Base-by-base conservation (phyloP, 2,113 vertebrate genomes). In the Erinaceus europaeus region DNA sequence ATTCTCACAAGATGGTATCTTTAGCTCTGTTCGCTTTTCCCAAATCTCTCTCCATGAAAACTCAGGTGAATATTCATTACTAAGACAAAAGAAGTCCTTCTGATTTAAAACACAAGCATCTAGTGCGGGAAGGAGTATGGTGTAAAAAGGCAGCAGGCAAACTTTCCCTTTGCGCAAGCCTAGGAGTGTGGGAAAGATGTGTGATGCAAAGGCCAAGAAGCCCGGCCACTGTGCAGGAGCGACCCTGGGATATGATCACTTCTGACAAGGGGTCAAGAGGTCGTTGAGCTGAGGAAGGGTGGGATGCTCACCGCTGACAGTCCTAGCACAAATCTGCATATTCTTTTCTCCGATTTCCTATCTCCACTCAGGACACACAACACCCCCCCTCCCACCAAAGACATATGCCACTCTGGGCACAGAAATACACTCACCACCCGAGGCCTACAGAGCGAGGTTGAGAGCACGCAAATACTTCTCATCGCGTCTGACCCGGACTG, bases 361-460 rank as follows among this genome's bases (percentile, higher is more conserved):
- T 55, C 40, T n/a, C 36, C 79, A 27, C n/a, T n/a, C n/a, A n/a
- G n/a, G n/a, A n/a, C n/a, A n/a, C 9, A 38, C 40, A 14, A 4
- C 38, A 65, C 34, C 9, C 38, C 32, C 34, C 9, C 44, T 27
- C 1, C 15, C 42, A 36, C 42, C 85, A 23, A 55, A 64, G 44
- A 36, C 27, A 34, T 20, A 3, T 20, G 14, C 9, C 5, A 0
- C 38, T 13, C 1, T 2, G 25, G 52, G 42, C 27, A 2, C 36
- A 23, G 65, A 88, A 87, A 71, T 4, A 18, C 20, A 95, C 90
- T 95, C 90, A 95, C 92, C 95, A 23, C 65, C 7, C 1, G 55
- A 75, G 85, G 71, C 82, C 91, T 71, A 20, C 4, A 3, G 29
- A n/a, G 71, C 46, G 6, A 69, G 32, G 38, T 48, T 67, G 65